Conservation (phyloP, 2,888 invertebrate species). For the Punctoribates punctum region DNA sequence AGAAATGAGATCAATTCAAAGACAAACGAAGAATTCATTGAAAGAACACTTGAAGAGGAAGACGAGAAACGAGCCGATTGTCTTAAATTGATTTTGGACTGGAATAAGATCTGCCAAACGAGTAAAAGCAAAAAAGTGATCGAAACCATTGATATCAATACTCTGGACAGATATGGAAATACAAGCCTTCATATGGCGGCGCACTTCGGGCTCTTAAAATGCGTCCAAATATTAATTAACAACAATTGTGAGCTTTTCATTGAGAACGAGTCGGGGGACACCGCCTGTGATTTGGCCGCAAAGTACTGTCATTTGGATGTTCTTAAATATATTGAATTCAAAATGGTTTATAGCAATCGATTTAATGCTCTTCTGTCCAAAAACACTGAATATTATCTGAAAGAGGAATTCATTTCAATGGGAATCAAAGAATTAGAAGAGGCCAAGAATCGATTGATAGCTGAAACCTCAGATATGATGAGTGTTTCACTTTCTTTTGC, state of each 20-base stretch:
- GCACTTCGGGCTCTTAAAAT: constrained; percentile 61
- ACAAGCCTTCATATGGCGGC: constrained; percentile 67
- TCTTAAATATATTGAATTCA: constrained; percentile 63
- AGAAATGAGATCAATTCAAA: neutral
- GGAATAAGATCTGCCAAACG: constrained; percentile 60
- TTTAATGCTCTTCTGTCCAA: constrained; percentile 43
- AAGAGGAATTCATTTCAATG: constrained; percentile 60
- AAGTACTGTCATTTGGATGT: constrained; percentile 61
- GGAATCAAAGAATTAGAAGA: constrained; percentile 66
- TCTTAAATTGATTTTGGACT: constrained; percentile 62
- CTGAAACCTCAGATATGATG: constrained; percentile 68
- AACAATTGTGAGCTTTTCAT: constrained; percentile 62
- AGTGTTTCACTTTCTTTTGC: constrained; percentile 67
- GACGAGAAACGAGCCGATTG: constrained; percentile 62
- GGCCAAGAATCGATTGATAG: constrained; percentile 66
- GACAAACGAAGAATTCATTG: constrained; percentile 47
- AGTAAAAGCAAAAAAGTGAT: constrained; percentile 57
- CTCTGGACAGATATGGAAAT: constrained; percentile 63
- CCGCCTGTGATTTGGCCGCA: constrained; percentile 66
- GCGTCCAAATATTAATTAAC: constrained; percentile 61
- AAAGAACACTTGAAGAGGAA: constrained; percentile 50
- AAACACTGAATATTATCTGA: constrained; percentile 51
- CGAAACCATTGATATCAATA: constrained; percentile 61
- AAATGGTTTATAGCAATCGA: constrained; percentile 62
- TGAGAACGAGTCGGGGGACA: constrained; percentile 63